A percentile compares a stretch with the other conserved stretches of the same genome.
Evolutionary conservation across 2,113 vertebrate species (phyloP).

Genomic region (Chaetodon auriga): DNA sequence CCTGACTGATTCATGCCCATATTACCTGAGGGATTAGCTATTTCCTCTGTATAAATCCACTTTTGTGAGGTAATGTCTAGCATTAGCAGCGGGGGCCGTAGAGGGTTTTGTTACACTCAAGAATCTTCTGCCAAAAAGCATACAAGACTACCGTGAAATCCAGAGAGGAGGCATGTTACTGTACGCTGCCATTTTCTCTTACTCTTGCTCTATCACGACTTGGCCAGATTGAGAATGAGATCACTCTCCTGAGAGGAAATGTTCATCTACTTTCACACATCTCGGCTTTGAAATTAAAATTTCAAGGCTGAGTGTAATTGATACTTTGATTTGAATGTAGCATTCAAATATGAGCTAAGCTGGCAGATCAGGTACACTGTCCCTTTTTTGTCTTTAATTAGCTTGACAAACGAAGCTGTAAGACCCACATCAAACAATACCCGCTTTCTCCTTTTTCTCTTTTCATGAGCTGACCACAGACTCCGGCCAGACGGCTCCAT

Average conservation of each 20-base stretch:
- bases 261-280: constrained; percentile 32
- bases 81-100: constrained; percentile 53
- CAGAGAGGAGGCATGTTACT: constrained; percentile 51
- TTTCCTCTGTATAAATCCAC: constrained; percentile 78
- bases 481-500: constrained; percentile 81
- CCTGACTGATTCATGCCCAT: constrained; percentile 68
- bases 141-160: constrained; percentile 61
- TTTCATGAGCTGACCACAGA: constrained; percentile 83
- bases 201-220: constrained; percentile 20
- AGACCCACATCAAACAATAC: constrained; percentile 59
- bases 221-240: constrained; percentile 50
- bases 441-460: constrained; percentile 35
- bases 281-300: constrained; percentile 41
- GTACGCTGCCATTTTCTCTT: constrained; percentile 39
- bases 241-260: constrained; percentile 37
- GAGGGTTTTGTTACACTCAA: constrained; percentile 54
- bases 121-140: constrained; percentile 57
- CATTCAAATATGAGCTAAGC: neutral
- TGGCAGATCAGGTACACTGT: constrained; percentile 24
- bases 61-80: constrained; percentile 83
- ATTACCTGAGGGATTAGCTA: constrained; percentile 80
- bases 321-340: constrained; percentile 40
- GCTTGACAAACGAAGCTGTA: constrained; percentile 15
- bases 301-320: constrained; percentile 24
- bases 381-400: constrained; percentile 31